These are phyloP conservation scores for Gavialis gangeticus DNA, from an alignment of 2,113 vertebrate species.

Conservation along the genomic window DNA sequence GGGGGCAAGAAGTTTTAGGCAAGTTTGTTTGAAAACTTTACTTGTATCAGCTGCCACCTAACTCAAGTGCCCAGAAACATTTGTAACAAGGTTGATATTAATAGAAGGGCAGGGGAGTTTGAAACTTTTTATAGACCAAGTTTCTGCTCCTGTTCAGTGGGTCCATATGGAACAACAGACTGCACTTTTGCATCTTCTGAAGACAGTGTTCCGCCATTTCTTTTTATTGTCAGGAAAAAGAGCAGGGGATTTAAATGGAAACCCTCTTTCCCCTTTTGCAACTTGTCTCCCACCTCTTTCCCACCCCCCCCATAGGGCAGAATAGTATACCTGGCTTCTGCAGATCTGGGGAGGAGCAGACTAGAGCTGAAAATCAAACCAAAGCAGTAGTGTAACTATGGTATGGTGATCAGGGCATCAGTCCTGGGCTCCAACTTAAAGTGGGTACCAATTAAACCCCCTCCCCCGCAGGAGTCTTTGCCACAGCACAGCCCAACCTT, in stretches of 20 bases:
- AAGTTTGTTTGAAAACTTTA: background rate
- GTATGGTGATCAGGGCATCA: no score
- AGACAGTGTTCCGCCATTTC: background rate
- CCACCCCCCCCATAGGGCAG: no score
- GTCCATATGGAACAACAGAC: background rate
- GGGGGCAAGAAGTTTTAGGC: background rate
- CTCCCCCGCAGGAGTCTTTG: no score
- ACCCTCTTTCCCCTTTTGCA: background rate
- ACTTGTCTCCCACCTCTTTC: background rate
- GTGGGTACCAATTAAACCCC: no score
- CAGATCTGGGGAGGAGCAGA: background rate
- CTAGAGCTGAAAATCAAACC: background rate
- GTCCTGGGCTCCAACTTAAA: no score
- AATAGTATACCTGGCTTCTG: background rate
- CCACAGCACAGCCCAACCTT: no score
- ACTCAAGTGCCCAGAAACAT: background rate
- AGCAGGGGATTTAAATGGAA: background rate
- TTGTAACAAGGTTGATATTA: background rate
- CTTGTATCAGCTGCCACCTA: background rate
- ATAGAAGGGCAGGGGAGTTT: background rate
- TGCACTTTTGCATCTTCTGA: background rate
- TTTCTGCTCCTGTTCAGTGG: background rate
- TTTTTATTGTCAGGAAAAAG: background rate
- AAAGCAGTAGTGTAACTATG: background rate
- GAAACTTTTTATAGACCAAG: background rate